phyloP scores from a whole-genome alignment of 2,797 vertebrate genomes.

The Cryptoblepharus egeriae region DNA sequence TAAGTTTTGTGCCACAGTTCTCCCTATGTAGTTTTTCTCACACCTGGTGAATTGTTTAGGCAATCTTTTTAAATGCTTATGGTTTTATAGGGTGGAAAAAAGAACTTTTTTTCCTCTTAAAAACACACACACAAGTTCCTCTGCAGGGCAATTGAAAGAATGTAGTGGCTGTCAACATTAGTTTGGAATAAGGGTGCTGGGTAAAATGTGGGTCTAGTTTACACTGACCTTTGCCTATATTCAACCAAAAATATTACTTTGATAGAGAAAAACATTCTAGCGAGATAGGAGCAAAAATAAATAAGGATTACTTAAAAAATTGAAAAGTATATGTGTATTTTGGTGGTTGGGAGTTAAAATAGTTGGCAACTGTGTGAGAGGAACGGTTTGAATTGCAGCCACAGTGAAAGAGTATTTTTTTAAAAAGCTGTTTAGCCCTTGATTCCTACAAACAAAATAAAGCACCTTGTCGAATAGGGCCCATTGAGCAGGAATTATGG shows the following conservation, averaged over 20 bases:
- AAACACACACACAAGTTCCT: conserved; percentile 66
- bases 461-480: conserved; percentile 90
- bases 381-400: conserved; percentile 72
- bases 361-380: conserved; percentile 67
- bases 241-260: conserved; percentile 73
- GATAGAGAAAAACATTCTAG: conserved; percentile 46
- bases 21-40: conserved; percentile 75
- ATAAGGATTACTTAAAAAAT: neutral
- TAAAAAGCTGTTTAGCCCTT: conserved; percentile 75
- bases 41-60: conserved; percentile 90
- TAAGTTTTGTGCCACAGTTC: conserved; percentile 76
- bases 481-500: conserved; percentile 88
- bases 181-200: conserved; percentile 82
- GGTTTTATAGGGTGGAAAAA: conserved; percentile 68
- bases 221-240: conserved; percentile 76
- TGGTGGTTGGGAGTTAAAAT: conserved; percentile 47
- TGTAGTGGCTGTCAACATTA: conserved; percentile 90
- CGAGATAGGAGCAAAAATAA: conserved; percentile 31
- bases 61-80: conserved; percentile 86
- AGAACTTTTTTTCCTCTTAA: conserved; percentile 54
- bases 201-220: conserved; percentile 77
- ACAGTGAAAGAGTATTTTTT: conserved; percentile 76
- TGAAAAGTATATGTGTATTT: neutral
- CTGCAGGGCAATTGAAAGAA: conserved; percentile 76
- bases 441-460: conserved; percentile 81